Evolutionary conservation across 2,113 vertebrate species (phyloP), one percentile per base, ranked within the genome.

Genomic region (Labeo catla): DNA sequence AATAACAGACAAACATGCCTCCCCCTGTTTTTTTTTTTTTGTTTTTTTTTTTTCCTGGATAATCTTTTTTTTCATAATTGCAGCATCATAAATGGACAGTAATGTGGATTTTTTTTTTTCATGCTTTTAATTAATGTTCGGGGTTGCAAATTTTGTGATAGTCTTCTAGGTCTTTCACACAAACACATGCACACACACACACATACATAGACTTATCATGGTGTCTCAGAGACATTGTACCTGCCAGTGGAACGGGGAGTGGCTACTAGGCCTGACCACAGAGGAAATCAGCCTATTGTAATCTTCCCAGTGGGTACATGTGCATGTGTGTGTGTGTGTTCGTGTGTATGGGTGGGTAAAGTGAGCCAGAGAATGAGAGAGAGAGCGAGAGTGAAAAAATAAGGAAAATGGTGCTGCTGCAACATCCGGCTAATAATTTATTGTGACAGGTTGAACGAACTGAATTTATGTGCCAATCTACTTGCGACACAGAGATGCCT

Each of bases 351-450:
- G 10, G 70, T 87, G 76, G 2, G 45, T 84, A 12, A 16, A 63
- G 59, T 63, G 59, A 21, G 19, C 39, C 16, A 45, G 16, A 72
- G 68, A 45, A 45, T 4, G 39, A 21, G 16, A 45, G 68, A 82
- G 61, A 81, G 82, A 10, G 28, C 2, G 2, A 23, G 57, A 59
- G 63, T 16, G 21, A 61, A 84, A 76, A 85, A 77, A 83, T 61
- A 68, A 43, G 87, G 87, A 84, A 96, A 92, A 91, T 94, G 95
- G 95, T 96, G 96, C 92, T 96, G 97, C 97, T 97, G 98, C 97
- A 97, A 99, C 97, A 98, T 99, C 98, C 98, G 96, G 96, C 97
- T 96, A 98, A 99, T 98, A 99, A 99, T 99, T 98, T 97, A 97
- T 97, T 97, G 96, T 99, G 97, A 99, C 98, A 99, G 94, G 94